Conservation (phyloP, 2,888 invertebrate genomes). For the Cheilosia urbana region DNA sequence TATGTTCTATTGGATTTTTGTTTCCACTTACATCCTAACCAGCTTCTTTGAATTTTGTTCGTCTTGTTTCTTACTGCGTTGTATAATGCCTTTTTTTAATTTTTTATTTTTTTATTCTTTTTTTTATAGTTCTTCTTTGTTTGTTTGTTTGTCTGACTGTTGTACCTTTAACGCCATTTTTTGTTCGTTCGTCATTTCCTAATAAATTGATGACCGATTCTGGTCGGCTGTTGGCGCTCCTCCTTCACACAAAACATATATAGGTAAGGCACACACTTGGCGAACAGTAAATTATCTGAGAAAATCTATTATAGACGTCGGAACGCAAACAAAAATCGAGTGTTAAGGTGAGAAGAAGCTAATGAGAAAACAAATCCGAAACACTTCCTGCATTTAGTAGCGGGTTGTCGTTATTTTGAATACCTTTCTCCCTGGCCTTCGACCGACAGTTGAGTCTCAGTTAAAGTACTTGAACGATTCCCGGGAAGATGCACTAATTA, state of each 20-base stretch:
- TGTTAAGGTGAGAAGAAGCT: conserved; percentile 13
- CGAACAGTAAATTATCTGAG: conserved; percentile 4
- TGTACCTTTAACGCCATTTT: conserved; percentile 29
- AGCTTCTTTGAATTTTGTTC: conserved; percentile 25
- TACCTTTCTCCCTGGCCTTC: background rate
- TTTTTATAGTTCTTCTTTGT: conserved; percentile 3
- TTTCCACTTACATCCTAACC: conserved; percentile 10
- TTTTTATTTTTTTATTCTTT: background rate
- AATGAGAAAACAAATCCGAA: conserved; percentile 18
- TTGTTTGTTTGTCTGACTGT: conserved; percentile 6
- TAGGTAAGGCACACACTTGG: conserved; percentile 3
- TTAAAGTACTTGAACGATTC: too few species aligned
- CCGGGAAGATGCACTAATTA: too few species aligned
- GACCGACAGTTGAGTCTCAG: too few species aligned
- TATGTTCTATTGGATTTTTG: conserved; percentile 1
- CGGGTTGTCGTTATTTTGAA: background rate
- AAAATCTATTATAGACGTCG: conserved; percentile 1
- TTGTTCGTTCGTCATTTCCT: conserved; percentile 24
- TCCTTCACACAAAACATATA: background rate
- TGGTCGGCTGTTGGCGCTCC: conserved; percentile 25
- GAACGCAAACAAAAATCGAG: conserved; percentile 19
- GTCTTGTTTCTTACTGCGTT: background rate
- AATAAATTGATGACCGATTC: conserved; percentile 31
- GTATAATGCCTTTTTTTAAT: background rate
- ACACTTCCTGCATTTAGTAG: conserved; percentile 3